Evolutionary conservation across 2,888 invertebrate genomes (phyloP).

Genomic region (Drepana falcataria): DNA sequence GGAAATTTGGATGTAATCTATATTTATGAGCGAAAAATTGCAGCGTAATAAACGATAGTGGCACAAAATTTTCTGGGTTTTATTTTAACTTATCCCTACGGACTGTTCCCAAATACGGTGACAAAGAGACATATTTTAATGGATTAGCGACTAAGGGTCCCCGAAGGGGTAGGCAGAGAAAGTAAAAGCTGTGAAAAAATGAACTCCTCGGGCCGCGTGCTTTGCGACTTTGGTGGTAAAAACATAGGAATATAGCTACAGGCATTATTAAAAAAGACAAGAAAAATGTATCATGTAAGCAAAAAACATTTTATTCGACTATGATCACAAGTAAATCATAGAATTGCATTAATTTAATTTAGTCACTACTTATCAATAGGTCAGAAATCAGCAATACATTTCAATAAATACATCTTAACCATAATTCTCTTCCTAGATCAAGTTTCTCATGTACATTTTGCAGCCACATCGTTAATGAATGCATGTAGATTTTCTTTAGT

Average conservation of each 20-base stretch:
- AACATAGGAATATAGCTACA: neutral
- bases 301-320: conserved; percentile 35
- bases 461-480: conserved; percentile 48
- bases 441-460: conserved; percentile 46
- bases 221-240: conserved; percentile 2
- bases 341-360: conserved; percentile 10
- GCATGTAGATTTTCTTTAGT: conserved; percentile 38
- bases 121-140: too few species aligned
- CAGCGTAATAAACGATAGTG: conserved; percentile 61
- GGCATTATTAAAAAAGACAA: too few species aligned
- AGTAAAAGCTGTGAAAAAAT: too few species aligned
- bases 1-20: conserved; percentile 55
- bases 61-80: conserved; percentile 39
- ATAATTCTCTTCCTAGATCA: conserved; percentile 9
- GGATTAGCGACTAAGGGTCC: too few species aligned
- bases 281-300: conserved; percentile 14
- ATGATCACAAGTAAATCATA: conserved; percentile 23
- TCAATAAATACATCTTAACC: conserved; percentile 16
- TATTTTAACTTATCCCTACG: too few species aligned
- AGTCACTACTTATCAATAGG: conserved; percentile 13
- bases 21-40: conserved; percentile 46
- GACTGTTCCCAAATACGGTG: too few species aligned
- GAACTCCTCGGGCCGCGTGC: too few species aligned
- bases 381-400: conserved; percentile 7
- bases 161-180: too few species aligned